Evolutionary conservation across 2,888 invertebrate genomes (phyloP), one percentile per base, ranked within the genome.

Genomic region (Autographa gamma): DNA sequence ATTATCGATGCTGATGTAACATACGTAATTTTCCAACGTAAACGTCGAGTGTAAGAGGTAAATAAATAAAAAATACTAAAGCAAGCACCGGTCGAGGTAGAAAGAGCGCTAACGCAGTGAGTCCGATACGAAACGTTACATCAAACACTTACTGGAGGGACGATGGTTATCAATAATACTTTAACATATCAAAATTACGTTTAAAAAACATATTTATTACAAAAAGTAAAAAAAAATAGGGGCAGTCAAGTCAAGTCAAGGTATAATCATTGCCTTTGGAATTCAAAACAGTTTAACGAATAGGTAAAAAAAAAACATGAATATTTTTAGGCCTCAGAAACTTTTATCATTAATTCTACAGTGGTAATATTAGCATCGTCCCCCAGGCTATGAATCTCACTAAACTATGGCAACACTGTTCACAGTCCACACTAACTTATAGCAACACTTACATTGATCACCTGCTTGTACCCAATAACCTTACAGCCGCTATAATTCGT

Each of bases 61-160:
- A 77, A 81, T 77, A 81, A 77, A 81, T 66, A 86, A 83, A 80
- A 86, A 86, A 84, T 81, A 86, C 86, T 91, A 90, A 89, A 93
- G 84, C 89, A 94, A 93, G 94, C 94, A 94, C 94, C 94, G 90
- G 86, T 87, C 90, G 94, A 94, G 94, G 94, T 94, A 94, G 93
- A 91, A 89, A 79, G 79, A 83, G 74, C 80, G 72, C 72, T 75
- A 71, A 71, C 71, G 85, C 82, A 85, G 84, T 81, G 84, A 81
- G 81, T 82, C 79, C 69, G 48, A 71, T 63, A 71, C 60, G 31
- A 68, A 63, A 63, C 69, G 25, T 58, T 59, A 70, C 70, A 54
- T 31, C 63, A 64, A 70, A 73, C 63, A 70, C 43, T 56, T 62
- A 9, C 63, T 68, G 43, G 32, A 38, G 69, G 67, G 69, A 71